phyloP scores from a whole-genome alignment of 2,888 invertebrate species.

The Agriopis marginaria region DNA sequence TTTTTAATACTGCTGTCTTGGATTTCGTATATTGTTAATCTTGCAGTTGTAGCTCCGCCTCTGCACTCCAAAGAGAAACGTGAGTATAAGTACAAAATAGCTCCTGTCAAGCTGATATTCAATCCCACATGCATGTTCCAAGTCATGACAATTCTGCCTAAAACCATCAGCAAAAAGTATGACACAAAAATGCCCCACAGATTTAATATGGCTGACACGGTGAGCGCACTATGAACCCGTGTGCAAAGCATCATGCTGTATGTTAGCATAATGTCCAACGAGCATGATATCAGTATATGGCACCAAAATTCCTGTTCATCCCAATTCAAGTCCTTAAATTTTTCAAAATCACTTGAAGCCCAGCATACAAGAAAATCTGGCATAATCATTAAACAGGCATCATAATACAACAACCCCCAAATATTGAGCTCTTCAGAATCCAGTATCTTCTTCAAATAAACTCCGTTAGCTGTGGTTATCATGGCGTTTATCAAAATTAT shows the following conservation, averaged over 20 bases:
- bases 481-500: conserved; percentile 1
- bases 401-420: conserved; percentile 3
- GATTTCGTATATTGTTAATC: not conserved
- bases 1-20: not conserved
- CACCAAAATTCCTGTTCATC: not conserved
- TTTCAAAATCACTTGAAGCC: conserved; percentile 1
- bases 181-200: not conserved
- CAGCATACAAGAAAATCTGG: not conserved
- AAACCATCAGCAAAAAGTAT: not conserved
- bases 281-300: not conserved
- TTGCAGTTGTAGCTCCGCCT: not conserved
- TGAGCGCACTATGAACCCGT: not conserved
- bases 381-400: conserved; percentile 1
- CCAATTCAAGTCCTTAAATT: not conserved
- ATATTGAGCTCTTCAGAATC: conserved; percentile 5
- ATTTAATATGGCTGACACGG: not conserved
- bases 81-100: not conserved
- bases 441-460: conserved; percentile 9
- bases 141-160: not conserved
- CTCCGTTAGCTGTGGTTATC: not conserved
- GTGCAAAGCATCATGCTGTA: not conserved
- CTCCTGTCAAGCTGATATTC: not conserved
- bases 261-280: not conserved
- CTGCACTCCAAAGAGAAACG: not conserved
- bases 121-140: not conserved